phyloP scores from a whole-genome alignment of 2,888 invertebrate species.

The Gastracanthus pulcherrimus region DNA sequence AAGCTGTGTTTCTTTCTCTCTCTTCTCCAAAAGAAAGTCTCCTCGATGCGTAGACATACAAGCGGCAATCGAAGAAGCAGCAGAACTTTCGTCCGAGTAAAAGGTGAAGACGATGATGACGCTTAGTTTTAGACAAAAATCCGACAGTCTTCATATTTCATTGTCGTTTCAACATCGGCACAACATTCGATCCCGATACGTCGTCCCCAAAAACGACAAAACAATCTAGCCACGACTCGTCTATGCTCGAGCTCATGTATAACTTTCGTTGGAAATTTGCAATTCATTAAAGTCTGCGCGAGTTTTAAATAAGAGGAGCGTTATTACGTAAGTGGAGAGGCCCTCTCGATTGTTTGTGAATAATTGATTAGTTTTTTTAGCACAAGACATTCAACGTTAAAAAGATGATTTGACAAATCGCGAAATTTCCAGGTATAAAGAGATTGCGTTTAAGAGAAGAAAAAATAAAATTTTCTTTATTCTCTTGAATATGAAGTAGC shows the following conservation, averaged over 20 bases:
- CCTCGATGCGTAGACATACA: not conserved
- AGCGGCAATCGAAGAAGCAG: not conserved
- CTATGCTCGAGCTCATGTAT: not conserved
- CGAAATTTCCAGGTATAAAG: not conserved
- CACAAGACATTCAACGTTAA: not conserved
- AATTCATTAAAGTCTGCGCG: constrained; percentile 27
- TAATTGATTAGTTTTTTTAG: not conserved
- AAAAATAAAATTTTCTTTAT: not conserved
- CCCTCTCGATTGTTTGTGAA: constrained; percentile 15
- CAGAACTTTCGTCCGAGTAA: not conserved
- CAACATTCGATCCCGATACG: constrained; percentile 24
- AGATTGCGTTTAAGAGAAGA: not conserved
- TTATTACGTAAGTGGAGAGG: not conserved
- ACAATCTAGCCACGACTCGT: not conserved
- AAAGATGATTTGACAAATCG: too few relatives aligned
- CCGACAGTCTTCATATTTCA: not conserved
- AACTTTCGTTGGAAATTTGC: constrained; percentile 28
- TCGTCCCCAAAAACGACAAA: too few relatives aligned
- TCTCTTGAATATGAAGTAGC: not conserved
- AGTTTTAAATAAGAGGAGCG: not conserved
- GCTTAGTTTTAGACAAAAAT: not conserved
- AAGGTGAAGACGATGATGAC: not conserved
- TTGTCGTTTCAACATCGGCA: constrained; percentile 34
- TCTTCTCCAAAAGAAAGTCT: constrained; percentile 42
- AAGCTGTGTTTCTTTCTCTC: not conserved